Evolutionary conservation across 2,113 vertebrate species (phyloP).

Genomic region (Oryzias celebensis): DNA sequence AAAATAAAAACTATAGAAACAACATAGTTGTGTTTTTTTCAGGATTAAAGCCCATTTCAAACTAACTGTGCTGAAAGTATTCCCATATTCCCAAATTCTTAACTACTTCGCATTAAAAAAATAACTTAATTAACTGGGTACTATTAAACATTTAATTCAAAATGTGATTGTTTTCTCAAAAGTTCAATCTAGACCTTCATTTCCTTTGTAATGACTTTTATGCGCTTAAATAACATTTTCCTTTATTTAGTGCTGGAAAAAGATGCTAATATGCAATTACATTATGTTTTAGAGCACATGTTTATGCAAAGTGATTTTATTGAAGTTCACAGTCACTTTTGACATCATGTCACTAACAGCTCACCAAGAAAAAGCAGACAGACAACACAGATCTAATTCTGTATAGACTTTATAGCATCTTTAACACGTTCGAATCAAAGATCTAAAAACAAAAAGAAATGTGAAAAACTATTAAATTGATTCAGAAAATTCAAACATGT

Average conservation of each 20-base stretch:
- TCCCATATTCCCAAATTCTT: neutral
- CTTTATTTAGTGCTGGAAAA: neutral
- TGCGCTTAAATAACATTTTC: neutral
- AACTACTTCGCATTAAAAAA: neutral
- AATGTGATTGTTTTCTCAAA: slow-evolving; percentile 20
- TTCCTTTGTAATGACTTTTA: neutral
- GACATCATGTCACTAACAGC: no score
- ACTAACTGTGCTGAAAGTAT: neutral
- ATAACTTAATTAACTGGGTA: slow-evolving; percentile 10
- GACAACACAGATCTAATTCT: no score
- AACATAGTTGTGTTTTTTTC: no score
- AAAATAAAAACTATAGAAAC: slow-evolving; percentile 1
- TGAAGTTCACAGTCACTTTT: no score
- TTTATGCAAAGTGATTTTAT: neutral
- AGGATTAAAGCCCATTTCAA: neutral
- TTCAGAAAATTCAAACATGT: no score
- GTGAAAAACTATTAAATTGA: no score
- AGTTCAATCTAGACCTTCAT: neutral
- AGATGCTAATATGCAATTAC: neutral
- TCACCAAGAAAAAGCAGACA: no score
- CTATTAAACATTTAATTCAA: slow-evolving; percentile 32
- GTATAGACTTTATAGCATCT: no score
- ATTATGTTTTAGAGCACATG: slow-evolving; percentile 6
- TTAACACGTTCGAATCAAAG: no score
- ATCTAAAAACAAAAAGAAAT: no score